Conservation (phyloP, 1,140 invertebrate species). For the Phthorimaea operculella region DNA sequence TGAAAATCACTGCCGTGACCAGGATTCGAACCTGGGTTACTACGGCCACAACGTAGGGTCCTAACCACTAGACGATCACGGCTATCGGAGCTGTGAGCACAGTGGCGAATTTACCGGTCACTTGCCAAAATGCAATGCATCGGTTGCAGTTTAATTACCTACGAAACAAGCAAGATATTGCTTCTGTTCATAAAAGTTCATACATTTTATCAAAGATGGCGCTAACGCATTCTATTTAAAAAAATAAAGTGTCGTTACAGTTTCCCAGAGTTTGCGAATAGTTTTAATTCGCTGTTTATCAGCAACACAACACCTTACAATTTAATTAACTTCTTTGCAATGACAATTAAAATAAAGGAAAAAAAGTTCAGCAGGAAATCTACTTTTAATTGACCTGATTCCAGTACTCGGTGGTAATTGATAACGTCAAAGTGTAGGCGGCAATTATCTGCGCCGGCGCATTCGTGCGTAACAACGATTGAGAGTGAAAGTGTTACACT, state of each 20-base stretch:
- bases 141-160: neutral
- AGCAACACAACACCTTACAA: no score
- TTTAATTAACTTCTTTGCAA: no score
- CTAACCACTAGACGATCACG: conserved; percentile 25
- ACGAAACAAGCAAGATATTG: neutral
- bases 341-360: no score
- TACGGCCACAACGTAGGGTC: conserved; percentile 9
- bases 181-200: neutral
- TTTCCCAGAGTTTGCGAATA: no score
- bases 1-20: conserved; percentile 75
- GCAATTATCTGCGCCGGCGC: conserved; percentile 1
- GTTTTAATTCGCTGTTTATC: no score
- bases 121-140: no score
- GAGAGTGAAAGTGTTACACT: neutral
- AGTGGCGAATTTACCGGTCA: neutral
- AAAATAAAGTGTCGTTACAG: no score
- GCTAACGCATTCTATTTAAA: neutral
- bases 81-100: conserved; percentile 20
- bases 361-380: no score
- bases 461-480: neutral
- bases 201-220: neutral
- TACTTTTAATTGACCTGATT: no score
- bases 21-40: conserved; percentile 69
- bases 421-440: neutral
- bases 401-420: neutral